Conservation (phyloP, 1,140 invertebrate species). For the Oncopodura yosiiana region DNA sequence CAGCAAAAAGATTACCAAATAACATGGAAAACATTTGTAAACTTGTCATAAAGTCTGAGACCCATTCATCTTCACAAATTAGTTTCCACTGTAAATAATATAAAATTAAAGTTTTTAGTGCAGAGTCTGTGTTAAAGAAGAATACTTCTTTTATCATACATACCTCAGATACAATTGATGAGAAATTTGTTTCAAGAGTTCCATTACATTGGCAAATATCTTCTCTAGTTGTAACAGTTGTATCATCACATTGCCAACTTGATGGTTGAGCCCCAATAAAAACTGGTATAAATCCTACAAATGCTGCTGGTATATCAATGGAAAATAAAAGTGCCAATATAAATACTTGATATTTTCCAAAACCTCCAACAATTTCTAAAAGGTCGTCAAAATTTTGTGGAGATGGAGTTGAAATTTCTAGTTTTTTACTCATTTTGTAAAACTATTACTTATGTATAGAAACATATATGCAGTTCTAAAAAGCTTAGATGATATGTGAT, state of each 20-base stretch:
- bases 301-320: conserved; percentile 16
- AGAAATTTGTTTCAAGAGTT: neutral
- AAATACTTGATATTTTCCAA: conserved; percentile 17
- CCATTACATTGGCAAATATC: neutral
- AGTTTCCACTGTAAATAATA: conserved; percentile 18
- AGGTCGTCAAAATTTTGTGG: conserved; percentile 3
- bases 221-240: neutral
- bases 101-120: neutral
- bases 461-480: too few relatives aligned
- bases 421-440: too few relatives aligned
- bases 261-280: conserved; percentile 3
- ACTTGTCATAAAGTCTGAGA: conserved; percentile 21
- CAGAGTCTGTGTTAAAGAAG: neutral
- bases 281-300: conserved; percentile 14
- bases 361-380: conserved; percentile 9
- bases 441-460: too few relatives aligned
- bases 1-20: conserved; percentile 9
- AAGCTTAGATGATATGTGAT: too few relatives aligned
- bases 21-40: conserved; percentile 27
- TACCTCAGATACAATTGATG: conserved; percentile 10
- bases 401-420: too few relatives aligned
- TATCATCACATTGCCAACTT: conserved; percentile 1
- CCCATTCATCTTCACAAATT: conserved; percentile 20
- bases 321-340: neutral
- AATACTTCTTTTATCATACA: too few relatives aligned